Conservation (phyloP, 2,888 invertebrate species). For the Pachliopta kotzebuea region DNA sequence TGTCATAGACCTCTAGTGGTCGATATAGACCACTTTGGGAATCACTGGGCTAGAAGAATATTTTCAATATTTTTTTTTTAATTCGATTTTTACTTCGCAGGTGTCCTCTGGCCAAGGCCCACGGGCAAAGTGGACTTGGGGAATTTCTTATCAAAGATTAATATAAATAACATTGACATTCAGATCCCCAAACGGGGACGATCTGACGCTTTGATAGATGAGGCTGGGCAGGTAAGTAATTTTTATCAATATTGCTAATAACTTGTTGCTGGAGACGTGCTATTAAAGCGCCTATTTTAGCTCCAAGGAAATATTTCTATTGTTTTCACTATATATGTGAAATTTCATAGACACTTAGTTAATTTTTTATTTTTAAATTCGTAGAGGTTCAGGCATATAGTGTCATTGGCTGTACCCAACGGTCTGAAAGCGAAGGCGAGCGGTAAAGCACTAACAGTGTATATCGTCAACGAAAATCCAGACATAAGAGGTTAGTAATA, state of each 20-base stretch:
- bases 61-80: too few relatives aligned
- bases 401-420: conserved; percentile 47
- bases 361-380: conserved; percentile 28
- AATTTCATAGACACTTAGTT: too few relatives aligned
- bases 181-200: conserved; percentile 55
- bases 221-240: conserved; percentile 54
- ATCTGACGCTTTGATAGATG: conserved; percentile 48
- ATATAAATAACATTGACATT: conserved; percentile 74
- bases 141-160: conserved; percentile 72
- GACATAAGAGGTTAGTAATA: conserved; percentile 51
- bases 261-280: too few relatives aligned
- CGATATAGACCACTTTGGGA: too few relatives aligned
- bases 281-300: too few relatives aligned
- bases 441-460: conserved; percentile 57
- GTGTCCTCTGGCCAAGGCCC: conserved; percentile 83
- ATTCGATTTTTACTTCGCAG: conserved; percentile 39
- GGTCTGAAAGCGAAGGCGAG: conserved; percentile 52
- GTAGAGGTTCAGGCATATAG: conserved; percentile 60
- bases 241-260: background rate
- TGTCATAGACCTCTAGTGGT: too few relatives aligned
- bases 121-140: conserved; percentile 80
- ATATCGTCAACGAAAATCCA: conserved; percentile 54
- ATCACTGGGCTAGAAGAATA: too few relatives aligned
- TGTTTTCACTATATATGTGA: too few relatives aligned
- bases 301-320: too few relatives aligned